A percentile compares a stretch with the other conserved stretches of the same genome.
phyloP scores from a whole-genome alignment of 2,113 vertebrate species.

The Paramormyrops kingsleyae region DNA sequence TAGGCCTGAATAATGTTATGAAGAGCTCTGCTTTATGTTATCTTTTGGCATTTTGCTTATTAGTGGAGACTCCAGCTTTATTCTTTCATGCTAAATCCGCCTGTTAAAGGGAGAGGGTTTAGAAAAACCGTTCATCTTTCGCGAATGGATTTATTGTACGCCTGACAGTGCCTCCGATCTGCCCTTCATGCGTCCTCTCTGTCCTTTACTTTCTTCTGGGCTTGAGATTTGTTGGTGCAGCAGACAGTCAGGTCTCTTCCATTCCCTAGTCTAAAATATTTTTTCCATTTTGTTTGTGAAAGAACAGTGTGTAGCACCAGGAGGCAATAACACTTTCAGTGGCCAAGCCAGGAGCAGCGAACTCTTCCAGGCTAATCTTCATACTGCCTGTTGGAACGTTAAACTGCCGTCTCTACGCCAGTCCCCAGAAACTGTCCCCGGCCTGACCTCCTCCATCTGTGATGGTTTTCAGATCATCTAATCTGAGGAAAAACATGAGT shows the following conservation, averaged over 20 bases:
- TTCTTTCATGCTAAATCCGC: slow-evolving; percentile 22
- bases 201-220: slow-evolving; percentile 30
- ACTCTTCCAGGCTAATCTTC: neutral
- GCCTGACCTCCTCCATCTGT: slow-evolving; percentile 18
- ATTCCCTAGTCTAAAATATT: neutral
- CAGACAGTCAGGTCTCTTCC: neutral
- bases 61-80: slow-evolving; percentile 23
- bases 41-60: slow-evolving; percentile 18
- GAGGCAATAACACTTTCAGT: neutral
- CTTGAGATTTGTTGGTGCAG: neutral
- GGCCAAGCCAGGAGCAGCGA: neutral
- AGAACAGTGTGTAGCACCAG: neutral
- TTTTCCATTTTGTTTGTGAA: neutral
- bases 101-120: slow-evolving; percentile 44
- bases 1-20: neutral
- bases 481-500: neutral
- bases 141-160: slow-evolving; percentile 45
- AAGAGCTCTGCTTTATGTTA: slow-evolving; percentile 11
- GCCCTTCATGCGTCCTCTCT: slow-evolving; percentile 33
- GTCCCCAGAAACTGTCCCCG: neutral
- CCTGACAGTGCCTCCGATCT: slow-evolving; percentile 32
- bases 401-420: neutral
- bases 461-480: slow-evolving; percentile 13
- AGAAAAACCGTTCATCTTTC: slow-evolving; percentile 46
- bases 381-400: neutral